Conservation (phyloP, 2,888 invertebrate species). For the Yponomeuta malinellus region DNA sequence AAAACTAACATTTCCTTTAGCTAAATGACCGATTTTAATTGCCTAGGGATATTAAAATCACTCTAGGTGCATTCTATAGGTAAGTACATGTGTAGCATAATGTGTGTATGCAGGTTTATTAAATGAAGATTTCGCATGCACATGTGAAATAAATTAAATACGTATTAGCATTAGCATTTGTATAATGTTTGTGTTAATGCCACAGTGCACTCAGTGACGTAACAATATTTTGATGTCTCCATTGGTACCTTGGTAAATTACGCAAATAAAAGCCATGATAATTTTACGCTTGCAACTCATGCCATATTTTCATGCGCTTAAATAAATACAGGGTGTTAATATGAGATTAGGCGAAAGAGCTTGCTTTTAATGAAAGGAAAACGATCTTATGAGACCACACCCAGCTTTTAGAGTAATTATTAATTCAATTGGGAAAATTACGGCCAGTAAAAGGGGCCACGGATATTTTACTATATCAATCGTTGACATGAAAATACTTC, state of each 20-base stretch:
- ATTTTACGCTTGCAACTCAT: neutral
- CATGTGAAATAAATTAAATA: neutral
- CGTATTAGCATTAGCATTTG: constrained; percentile 6
- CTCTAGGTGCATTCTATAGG: neutral
- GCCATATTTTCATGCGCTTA: too few species aligned
- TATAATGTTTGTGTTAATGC: constrained; percentile 4
- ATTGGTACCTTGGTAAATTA: constrained; percentile 4
- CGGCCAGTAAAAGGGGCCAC: too few species aligned
- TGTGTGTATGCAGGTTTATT: neutral
- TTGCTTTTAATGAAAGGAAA: too few species aligned
- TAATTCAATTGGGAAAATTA: too few species aligned
- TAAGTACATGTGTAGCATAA: neutral
- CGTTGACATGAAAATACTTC: too few species aligned
- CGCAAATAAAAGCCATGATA: neutral
- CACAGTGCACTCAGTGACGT: neutral
- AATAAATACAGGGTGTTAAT: too few species aligned
- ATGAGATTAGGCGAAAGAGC: too few species aligned
- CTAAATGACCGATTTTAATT: neutral
- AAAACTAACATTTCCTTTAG: neutral
- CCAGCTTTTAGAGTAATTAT: too few species aligned
- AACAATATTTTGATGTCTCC: constrained; percentile 36
- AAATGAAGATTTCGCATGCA: constrained; percentile 3
- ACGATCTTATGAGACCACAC: too few species aligned
- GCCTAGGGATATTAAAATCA: neutral
- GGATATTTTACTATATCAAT: too few species aligned